Base-by-base conservation (phyloP, 2,797 vertebrate species). In the Pempheris klunzingeri region DNA sequence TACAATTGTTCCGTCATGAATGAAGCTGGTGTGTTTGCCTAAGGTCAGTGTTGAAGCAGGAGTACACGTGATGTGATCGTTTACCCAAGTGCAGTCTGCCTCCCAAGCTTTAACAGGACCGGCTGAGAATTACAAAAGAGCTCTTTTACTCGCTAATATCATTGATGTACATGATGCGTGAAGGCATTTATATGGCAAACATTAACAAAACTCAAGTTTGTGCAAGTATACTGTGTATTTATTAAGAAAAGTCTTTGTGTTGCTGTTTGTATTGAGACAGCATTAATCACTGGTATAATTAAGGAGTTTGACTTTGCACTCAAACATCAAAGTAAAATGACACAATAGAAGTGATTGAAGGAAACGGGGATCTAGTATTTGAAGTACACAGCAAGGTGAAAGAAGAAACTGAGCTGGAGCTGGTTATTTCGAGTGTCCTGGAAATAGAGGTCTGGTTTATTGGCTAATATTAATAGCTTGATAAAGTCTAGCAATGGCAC, bases 11-110 rank as follows among this genome's bases (percentile, higher is more conserved):
- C 32, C n/a, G 26, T 62, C 26, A 54, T 82, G 61, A 87, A 80
- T 81, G 77, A 75, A 79, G 60, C 70, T n/a, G 59, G 69, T 78
- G 62, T 75, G 83, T 84, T 80, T 83, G 76, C 9, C 20, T 60
- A 47, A 78, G 79, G 67, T 88, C 64, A 52, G 47, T 13, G 65
- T 82, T 68, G 49, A 72, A 76, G 47, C 32, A 26, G 18, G 22
- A 63, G 46, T 1, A 47, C 68, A 74, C 4, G 26, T 78, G 70
- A 70, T 53, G 43, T 15, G 24, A 18, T 32, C 38, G 65, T 75
- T 74, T 54, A 62, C 52, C 36, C 26, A 3, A 26, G 52, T 55
- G 34, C 36, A 49, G 43, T 46, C 49, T 53, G 47, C 26, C 18
- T 72, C 32, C 36, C 69, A 50, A 68, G 47, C 50, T 62, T 64